Percentiles rank a stretch among this genome's conserved stretches.
phyloP scores from a whole-genome alignment of 2,797 vertebrate genomes.

The Hafferia zeledoni region DNA sequence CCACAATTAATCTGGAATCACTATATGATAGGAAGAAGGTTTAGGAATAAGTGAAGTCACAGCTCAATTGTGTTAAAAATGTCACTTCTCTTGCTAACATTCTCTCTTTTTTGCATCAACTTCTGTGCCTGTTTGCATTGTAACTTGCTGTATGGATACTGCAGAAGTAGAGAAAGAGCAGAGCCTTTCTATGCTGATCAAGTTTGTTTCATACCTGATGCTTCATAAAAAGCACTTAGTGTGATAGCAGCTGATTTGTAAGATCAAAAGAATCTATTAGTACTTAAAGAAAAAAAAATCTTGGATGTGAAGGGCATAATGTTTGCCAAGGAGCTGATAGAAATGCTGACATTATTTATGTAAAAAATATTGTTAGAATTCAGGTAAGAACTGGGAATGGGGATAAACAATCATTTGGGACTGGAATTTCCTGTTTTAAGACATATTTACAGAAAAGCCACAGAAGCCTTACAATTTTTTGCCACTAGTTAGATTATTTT shows the following conservation, averaged over 20 bases:
- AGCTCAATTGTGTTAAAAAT: neutral
- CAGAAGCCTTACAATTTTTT: neutral
- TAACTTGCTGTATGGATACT: neutral
- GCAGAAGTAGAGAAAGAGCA: neutral
- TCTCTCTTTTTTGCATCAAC: neutral
- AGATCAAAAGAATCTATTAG: neutral
- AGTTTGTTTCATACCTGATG: neutral
- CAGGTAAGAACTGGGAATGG: neutral
- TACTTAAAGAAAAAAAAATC: neutral
- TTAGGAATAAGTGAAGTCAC: neutral
- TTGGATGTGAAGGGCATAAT: neutral
- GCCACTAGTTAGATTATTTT: neutral
- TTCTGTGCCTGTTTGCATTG: neutral
- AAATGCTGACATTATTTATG: neutral
- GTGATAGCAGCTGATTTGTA: neutral
- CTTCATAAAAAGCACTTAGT: neutral
- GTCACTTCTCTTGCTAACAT: neutral
- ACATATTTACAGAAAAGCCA: neutral
- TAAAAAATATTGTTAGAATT: neutral
- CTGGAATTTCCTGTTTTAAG: neutral
- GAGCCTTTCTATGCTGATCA: neutral
- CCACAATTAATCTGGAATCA: neutral
- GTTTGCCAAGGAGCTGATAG: neutral
- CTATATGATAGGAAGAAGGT: neutral
- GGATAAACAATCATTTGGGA: neutral